Percentiles rank a stretch among this genome's conserved stretches.
Conservation (phyloP, 2,797 vertebrate genomes). For the Decapterus maruadsi region DNA sequence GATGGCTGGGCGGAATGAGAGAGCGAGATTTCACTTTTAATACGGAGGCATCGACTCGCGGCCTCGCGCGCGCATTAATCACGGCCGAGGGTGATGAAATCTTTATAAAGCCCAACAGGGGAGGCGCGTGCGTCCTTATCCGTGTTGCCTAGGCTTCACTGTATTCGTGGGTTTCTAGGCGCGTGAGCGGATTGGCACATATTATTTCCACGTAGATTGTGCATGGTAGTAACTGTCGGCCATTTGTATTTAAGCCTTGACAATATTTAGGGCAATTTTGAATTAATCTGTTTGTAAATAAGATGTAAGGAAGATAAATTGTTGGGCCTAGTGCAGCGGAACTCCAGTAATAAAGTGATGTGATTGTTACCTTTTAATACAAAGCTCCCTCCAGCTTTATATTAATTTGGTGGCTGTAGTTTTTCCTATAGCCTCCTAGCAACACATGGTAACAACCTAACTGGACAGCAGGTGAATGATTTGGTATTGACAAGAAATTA, state of each 20-base stretch:
- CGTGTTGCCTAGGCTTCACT: background rate
- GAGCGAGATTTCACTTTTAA: conserved; percentile 95
- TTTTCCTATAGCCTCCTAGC: background rate
- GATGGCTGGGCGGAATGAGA: conserved; percentile 93
- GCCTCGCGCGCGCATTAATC: conserved; percentile 95
- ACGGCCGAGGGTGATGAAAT: conserved; percentile 91
- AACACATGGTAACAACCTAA: background rate
- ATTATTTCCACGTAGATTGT: conserved; percentile 28
- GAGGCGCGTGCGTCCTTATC: conserved; percentile 26
- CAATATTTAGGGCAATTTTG: conserved; percentile 29
- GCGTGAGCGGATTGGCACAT: conserved; percentile 6
- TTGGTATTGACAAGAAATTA: background rate
- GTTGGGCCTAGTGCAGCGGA: conserved; percentile 11
- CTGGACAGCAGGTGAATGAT: background rate
- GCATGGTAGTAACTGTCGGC: background rate
- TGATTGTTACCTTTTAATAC: background rate
- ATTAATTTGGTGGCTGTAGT: background rate
- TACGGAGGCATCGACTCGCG: conserved; percentile 93
- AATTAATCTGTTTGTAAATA: conserved; percentile 53
- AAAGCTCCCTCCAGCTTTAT: background rate
- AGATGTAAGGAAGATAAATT: conserved; percentile 40
- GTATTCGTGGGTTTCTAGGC: background rate
- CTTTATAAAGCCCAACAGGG: conserved; percentile 87
- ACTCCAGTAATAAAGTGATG: conserved; percentile 5
- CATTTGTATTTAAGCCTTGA: conserved; percentile 20